A percentile compares a stretch with the other conserved stretches of the same genome.
phyloP scores from a whole-genome alignment of 2,888 invertebrate species.

The Drosophila koepferae region DNA sequence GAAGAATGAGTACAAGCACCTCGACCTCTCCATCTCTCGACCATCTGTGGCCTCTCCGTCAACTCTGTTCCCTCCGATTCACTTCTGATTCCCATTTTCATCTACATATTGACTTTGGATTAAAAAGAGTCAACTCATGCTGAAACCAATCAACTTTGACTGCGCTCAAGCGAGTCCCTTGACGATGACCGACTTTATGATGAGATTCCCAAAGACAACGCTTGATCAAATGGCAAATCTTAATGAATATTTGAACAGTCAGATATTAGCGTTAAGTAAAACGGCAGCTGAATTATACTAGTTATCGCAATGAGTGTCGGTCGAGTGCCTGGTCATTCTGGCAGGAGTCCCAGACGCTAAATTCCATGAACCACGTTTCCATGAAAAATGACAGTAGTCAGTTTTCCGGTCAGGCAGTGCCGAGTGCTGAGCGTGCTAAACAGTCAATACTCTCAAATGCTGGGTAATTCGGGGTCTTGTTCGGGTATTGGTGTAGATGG shows the following conservation, averaged over 20 bases:
- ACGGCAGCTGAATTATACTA: background rate
- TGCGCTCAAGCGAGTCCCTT: background rate
- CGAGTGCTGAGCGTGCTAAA: too few species aligned
- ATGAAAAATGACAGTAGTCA: slow-evolving; percentile 43
- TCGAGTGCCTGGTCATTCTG: background rate
- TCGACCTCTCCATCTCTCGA: too few species aligned
- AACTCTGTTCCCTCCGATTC: too few species aligned
- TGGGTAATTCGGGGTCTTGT: background rate
- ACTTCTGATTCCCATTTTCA: background rate
- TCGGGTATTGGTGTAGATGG: background rate
- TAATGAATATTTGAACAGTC: background rate
- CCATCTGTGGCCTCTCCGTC: too few species aligned
- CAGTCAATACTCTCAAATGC: slow-evolving; percentile 36
- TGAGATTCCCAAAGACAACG: background rate
- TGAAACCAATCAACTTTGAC: background rate
- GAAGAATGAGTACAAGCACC: too few species aligned
- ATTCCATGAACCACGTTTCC: slow-evolving; percentile 20
- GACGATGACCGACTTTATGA: background rate
- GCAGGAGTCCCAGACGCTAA: background rate
- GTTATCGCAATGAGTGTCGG: background rate
- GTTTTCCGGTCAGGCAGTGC: slow-evolving; percentile 25
- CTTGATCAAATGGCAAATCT: background rate
- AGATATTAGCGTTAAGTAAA: background rate
- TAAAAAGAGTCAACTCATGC: background rate
- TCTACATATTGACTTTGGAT: background rate